phyloP scores from a whole-genome alignment of 2,888 invertebrate genomes.

The Lumbricus terrestris region DNA sequence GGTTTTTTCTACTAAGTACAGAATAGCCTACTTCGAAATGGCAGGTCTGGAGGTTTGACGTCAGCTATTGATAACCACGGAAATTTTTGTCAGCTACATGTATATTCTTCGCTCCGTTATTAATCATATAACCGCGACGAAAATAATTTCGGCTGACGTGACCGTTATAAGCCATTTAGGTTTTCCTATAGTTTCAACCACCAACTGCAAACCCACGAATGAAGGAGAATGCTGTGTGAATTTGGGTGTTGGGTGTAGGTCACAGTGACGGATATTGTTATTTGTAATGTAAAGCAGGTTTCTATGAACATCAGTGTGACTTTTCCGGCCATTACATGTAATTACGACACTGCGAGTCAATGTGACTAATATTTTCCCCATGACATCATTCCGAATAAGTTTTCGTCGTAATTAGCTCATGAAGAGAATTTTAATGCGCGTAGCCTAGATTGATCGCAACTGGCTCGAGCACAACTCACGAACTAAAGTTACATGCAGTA shows the following conservation, averaged over 20 bases:
- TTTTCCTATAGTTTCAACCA: neutral
- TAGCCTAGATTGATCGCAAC: too few species aligned
- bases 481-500: too few species aligned
- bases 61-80: neutral
- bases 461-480: too few species aligned
- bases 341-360: neutral
- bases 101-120: neutral
- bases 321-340: neutral
- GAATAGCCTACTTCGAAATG: too few species aligned
- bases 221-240: too few species aligned
- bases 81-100: neutral
- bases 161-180: neutral
- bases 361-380: neutral
- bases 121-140: neutral
- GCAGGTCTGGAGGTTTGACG: neutral
- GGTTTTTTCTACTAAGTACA: neutral
- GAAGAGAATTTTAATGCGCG: neutral
- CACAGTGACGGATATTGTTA: neutral
- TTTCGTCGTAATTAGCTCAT: neutral
- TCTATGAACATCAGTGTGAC: neutral
- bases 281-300: neutral
- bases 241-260: neutral
- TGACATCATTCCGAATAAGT: neutral
- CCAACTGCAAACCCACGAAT: neutral
- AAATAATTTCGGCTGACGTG: neutral